A percentile compares a stretch with the other conserved stretches of the same genome.
phyloP scores from a whole-genome alignment of 2,888 invertebrate genomes.

The Apoderus coryli region DNA sequence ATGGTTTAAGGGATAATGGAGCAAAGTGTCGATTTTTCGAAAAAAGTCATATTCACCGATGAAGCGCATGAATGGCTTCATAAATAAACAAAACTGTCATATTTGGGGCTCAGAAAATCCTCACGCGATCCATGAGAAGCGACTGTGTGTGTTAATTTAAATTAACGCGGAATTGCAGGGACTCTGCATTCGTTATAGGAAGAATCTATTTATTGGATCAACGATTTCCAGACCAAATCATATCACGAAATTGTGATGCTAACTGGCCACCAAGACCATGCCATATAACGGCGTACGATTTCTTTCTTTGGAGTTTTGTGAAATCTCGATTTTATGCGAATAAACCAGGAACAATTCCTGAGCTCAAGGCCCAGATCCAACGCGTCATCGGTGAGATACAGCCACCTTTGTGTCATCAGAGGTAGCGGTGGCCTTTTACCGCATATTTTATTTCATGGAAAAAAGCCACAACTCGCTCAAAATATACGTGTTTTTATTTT shows the following conservation, averaged over 20 bases:
- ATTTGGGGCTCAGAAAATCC: too few relatives aligned
- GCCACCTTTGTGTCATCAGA: conserved; percentile 1
- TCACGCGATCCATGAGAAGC: too few relatives aligned
- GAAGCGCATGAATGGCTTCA: too few relatives aligned
- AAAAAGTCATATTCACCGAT: too few relatives aligned
- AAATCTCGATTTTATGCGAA: conserved; percentile 1
- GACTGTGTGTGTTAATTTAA: too few relatives aligned
- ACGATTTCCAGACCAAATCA: conserved; percentile 3
- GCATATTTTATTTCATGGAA: conserved; percentile 7
- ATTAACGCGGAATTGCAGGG: too few relatives aligned
- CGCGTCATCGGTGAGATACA: conserved; percentile 7
- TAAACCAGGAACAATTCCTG: conserved; percentile 7
- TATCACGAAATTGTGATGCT: conserved; percentile 1
- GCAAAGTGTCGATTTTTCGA: too few relatives aligned
- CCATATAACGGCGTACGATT: not conserved
- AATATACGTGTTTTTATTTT: not conserved
- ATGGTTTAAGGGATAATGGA: too few relatives aligned
- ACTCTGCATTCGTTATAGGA: too few relatives aligned
- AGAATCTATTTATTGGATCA: not conserved
- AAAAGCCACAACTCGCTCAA: conserved; percentile 1
- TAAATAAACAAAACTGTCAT: too few relatives aligned
- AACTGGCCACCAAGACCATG: not conserved
- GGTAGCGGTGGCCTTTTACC: conserved; percentile 6
- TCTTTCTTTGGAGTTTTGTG: conserved; percentile 2
- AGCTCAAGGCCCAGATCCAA: conserved; percentile 9